Evolutionary conservation across 2,797 vertebrate species (phyloP), one percentile per base, ranked within the genome.

Genomic region (Sebastes trivittatus): DNA sequence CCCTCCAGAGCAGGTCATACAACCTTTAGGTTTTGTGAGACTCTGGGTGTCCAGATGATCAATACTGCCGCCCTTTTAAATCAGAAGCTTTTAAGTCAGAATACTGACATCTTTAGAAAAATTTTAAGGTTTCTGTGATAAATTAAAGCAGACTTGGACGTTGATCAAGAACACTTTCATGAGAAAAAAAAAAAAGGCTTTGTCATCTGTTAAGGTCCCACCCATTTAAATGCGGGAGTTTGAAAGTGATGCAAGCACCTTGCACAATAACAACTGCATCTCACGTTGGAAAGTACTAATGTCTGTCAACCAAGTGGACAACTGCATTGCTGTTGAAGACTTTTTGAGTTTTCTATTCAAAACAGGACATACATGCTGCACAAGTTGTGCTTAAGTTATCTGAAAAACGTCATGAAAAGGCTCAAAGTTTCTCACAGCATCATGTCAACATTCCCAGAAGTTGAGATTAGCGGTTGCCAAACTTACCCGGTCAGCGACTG

Each of bases 401-500:
- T 5, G 10, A 60, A 23, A 18, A n/a, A 34, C 3, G 27, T 62
- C 16, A 38, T n/a, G 3, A 68, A 68, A 59, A 82, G 2, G 3
- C 46, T 67, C 3, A 38, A 75, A 72, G 55, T 76, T 72, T 7
- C 11, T 56, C 62, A 20, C 22, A 18, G 22, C 54, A 72, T 79
- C 20, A 11, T 46, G 67, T 52, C 38, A 66, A 7, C 14, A 49
- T 68, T 65, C 54, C 20, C 36, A 69, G 65, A 76, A 42, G 55
- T 62, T 65, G 62, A 84, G 52, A 75, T 61, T 22, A 70, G 55
- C 49, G 11, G 69, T 77, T 72, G n/a, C 67, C 32, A 89, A 83
- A 95, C 95, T 95, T 79, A 96, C 95, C 94, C 76, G 72, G 56
- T 79, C 85, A 49, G 84, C 27, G 22, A 67, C 79, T 86, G 71